Evolutionary conservation across 1,140 invertebrate species (phyloP).

Genomic region (Mactra quadrangularis): DNA sequence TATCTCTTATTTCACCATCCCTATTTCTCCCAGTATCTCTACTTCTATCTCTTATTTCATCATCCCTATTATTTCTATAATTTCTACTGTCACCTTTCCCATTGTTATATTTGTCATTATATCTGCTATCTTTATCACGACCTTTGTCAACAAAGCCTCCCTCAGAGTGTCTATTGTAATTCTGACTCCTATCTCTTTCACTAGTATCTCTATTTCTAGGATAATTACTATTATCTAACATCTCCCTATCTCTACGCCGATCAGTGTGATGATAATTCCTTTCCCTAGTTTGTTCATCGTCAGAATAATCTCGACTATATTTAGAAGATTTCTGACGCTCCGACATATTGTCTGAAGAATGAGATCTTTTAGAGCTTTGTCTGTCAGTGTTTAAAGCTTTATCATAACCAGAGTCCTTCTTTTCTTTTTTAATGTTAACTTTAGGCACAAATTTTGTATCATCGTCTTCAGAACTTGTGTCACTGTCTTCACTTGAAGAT

Average conservation of each 20-base stretch:
- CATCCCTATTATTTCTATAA: conserved; percentile 59
- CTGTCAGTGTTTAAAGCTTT: conserved; percentile 30
- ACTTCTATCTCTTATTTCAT: conserved; percentile 38
- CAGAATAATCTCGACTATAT: background rate
- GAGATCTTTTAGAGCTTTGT: background rate
- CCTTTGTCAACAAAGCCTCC: conserved; percentile 65
- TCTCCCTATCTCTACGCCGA: conserved; percentile 11
- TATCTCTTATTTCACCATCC: no score
- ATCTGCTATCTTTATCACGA: background rate
- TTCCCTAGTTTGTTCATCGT: conserved; percentile 27
- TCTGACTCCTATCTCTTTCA: background rate
- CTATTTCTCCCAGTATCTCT: conserved; percentile 36
- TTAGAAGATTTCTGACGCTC: background rate
- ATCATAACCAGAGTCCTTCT: conserved; percentile 63
- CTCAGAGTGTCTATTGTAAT: conserved; percentile 42
- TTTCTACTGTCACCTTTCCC: conserved; percentile 15
- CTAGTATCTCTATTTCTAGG: background rate
- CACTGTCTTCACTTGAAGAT: conserved; percentile 49
- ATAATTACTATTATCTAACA: background rate
- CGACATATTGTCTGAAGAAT: background rate
- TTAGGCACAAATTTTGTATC: background rate
- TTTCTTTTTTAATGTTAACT: conserved; percentile 64
- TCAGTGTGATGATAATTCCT: background rate
- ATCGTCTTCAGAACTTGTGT: conserved; percentile 28
- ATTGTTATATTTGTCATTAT: conserved; percentile 32